Percentiles rank a stretch among this genome's conserved stretches.
Evolutionary conservation across 2,888 invertebrate species (phyloP).

Genomic region (Drosophila atripex): DNA sequence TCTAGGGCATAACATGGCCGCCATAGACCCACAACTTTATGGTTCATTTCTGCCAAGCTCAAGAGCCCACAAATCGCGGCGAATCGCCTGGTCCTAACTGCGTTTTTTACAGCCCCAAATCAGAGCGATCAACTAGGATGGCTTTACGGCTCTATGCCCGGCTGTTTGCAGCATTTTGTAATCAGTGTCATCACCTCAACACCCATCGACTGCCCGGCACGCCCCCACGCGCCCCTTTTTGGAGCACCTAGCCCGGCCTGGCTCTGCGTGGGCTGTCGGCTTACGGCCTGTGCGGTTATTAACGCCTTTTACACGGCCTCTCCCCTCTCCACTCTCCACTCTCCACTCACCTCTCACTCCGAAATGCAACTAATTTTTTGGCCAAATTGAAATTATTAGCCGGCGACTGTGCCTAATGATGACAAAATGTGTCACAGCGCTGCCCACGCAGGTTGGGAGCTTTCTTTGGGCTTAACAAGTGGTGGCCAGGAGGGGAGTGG

Average conservation of each 20-base stretch:
- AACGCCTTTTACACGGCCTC: conserved; percentile 57
- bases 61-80: conserved; percentile 22
- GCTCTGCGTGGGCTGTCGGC: conserved; percentile 65
- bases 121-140: conserved; percentile 33
- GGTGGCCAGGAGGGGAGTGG: background rate
- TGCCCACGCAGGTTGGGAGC: conserved; percentile 64
- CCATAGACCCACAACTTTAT: background rate
- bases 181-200: conserved; percentile 74
- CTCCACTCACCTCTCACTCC: conserved; percentile 13
- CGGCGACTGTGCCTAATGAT: conserved; percentile 80
- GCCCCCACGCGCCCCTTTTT: conserved; percentile 48
- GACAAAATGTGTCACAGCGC: conserved; percentile 81
- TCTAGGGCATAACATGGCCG: background rate
- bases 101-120: conserved; percentile 24
- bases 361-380: conserved; percentile 67
- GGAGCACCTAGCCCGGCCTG: conserved; percentile 21
- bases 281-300: conserved; percentile 61
- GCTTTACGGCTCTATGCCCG: conserved; percentile 9
- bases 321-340: conserved; percentile 1
- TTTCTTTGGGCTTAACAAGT: conserved; percentile 51
- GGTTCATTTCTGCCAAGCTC: conserved; percentile 10
- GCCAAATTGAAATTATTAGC: conserved; percentile 78
- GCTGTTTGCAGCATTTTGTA: conserved; percentile 56
- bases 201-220: conserved; percentile 48
- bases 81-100: conserved; percentile 18